phyloP scores from a whole-genome alignment of 1,140 invertebrate genomes.

The Teleogryllus occipitalis region DNA sequence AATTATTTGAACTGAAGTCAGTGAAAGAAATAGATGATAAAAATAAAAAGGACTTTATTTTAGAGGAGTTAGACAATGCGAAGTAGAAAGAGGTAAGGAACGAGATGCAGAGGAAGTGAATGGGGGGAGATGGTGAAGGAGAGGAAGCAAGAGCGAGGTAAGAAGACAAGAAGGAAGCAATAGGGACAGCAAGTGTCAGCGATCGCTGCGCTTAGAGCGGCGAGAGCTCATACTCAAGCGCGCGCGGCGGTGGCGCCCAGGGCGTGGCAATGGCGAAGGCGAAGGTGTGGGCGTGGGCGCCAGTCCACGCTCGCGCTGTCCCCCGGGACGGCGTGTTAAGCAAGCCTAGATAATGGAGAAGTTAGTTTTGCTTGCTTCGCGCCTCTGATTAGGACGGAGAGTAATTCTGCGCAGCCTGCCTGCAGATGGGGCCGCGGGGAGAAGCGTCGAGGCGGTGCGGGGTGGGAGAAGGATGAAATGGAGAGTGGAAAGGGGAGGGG shows the following conservation, averaged over 20 bases:
- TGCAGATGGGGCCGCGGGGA: background rate
- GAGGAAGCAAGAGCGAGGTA: background rate
- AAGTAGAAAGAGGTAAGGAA: no score
- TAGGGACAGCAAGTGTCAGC: no score
- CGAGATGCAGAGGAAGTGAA: no score
- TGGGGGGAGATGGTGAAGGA: background rate
- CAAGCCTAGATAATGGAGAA: background rate
- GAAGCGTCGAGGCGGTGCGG: background rate
- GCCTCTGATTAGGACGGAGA: background rate
- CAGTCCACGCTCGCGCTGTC: background rate
- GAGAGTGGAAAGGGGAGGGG: background rate
- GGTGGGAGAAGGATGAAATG: background rate
- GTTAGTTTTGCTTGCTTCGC: conserved; percentile 3
- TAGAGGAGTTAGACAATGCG: no score
- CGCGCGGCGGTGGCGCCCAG: no score
- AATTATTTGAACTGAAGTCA: no score
- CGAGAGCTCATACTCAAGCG: no score
- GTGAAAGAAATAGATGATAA: no score
- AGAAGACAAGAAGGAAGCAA: no score
- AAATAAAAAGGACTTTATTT: no score
- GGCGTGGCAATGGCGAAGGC: background rate
- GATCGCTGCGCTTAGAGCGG: no score
- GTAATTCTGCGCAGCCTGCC: background rate
- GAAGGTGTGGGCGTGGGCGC: no score
- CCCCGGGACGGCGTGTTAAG: background rate